These are phyloP conservation scores for Incurvaria masculella DNA, from an alignment of 2,888 invertebrate genomes.

Conservation along the genomic window DNA sequence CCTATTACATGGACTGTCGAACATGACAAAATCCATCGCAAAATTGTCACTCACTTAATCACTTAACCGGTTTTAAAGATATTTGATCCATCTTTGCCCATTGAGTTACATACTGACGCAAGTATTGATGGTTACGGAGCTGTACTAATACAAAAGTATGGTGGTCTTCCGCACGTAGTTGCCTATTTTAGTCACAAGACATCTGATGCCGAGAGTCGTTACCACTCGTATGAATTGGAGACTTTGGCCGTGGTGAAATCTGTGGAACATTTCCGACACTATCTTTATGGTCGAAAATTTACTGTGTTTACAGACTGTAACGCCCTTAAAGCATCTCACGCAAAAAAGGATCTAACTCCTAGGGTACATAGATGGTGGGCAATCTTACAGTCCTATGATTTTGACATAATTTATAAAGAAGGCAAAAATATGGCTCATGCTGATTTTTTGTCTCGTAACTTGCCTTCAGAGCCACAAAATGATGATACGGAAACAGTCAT, in stretches of 20 bases:
- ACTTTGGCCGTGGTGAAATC: conserved; percentile 1
- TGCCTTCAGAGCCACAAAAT: no score
- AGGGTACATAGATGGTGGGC: neutral
- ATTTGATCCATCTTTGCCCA: no score
- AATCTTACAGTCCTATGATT: neutral
- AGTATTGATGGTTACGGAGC: no score
- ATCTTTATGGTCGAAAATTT: conserved; percentile 1
- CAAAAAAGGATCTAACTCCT: neutral
- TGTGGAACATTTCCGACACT: conserved; percentile 1
- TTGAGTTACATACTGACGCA: no score
- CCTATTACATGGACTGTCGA: no score
- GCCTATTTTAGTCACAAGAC: neutral
- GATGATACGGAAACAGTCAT: no score
- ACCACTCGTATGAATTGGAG: conserved; percentile 2
- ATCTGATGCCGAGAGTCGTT: neutral
- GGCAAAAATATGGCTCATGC: conserved; percentile 1
- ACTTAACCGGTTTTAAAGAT: no score
- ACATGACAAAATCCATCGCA: no score
- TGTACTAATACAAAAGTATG: no score
- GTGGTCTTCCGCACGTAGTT: no score
- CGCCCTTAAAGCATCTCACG: neutral
- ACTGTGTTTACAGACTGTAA: conserved; percentile 1
- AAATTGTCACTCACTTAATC: no score
- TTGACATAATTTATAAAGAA: no score
- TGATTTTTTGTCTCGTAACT: conserved; percentile 1